Percentiles rank a stretch among this genome's conserved stretches.
Evolutionary conservation across 2,888 invertebrate genomes (phyloP).

Genomic region (Dasypogon diadema): DNA sequence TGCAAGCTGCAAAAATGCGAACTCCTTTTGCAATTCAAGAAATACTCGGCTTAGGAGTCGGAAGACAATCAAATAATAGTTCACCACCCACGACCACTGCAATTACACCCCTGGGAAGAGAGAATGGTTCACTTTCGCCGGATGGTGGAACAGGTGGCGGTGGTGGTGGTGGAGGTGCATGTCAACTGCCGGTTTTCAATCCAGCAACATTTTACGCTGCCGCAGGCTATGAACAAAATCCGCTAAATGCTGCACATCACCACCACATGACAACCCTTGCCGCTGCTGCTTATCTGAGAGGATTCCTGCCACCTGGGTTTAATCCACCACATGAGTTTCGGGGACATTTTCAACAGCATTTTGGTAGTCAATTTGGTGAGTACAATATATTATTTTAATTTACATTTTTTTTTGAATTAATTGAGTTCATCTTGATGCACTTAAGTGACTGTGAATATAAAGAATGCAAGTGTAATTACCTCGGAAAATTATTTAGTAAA

Average conservation of each 20-base stretch:
- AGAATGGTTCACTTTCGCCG: constrained; percentile 47
- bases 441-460: too few species aligned
- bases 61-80: constrained; percentile 58
- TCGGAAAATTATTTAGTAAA: too few species aligned
- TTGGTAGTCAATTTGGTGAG: constrained; percentile 67
- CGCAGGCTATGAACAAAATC: constrained; percentile 65
- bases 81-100: constrained; percentile 58
- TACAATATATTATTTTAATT: constrained; percentile 51
- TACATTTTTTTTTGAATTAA: neutral
- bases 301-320: constrained; percentile 68
- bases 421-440: too few species aligned
- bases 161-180: constrained; percentile 54
- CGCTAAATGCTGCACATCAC: constrained; percentile 66
- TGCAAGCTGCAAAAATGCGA: constrained; percentile 69
- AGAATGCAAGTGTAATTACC: too few species aligned
- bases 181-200: constrained; percentile 68
- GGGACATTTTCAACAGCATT: constrained; percentile 68
- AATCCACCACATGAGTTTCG: constrained; percentile 67
- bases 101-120: constrained; percentile 26
- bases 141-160: constrained; percentile 6
- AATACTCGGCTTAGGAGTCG: constrained; percentile 67
- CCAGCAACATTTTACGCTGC: constrained; percentile 68
- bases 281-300: constrained; percentile 66
- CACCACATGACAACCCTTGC: constrained; percentile 68
- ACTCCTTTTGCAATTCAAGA: constrained; percentile 68